These are phyloP conservation scores for Poecilia picta DNA, from an alignment of 2,797 vertebrate species.

Conservation along the genomic window DNA sequence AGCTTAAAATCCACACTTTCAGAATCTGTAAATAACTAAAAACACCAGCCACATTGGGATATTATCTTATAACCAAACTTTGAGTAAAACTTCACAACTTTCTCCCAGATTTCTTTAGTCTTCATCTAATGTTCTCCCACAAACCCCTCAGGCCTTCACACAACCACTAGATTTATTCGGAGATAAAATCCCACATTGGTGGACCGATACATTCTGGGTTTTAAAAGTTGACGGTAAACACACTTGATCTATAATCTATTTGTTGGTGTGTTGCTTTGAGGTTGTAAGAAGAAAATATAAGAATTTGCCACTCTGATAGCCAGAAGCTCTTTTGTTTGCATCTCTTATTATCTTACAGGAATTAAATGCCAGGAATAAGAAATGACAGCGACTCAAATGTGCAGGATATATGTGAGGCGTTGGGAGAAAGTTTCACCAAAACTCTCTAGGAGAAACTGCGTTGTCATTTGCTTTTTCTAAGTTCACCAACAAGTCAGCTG, in stretches of 20 bases:
- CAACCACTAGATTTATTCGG: not conserved
- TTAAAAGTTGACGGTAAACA: not conserved
- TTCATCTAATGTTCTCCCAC: not conserved
- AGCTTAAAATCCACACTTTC: no score
- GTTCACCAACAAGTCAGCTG: constrained; percentile 19
- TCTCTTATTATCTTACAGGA: not conserved
- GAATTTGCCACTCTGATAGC: not conserved
- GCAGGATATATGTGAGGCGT: not conserved
- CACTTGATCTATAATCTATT: not conserved
- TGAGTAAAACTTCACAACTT: not conserved
- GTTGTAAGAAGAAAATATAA: not conserved
- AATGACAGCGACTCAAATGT: not conserved
- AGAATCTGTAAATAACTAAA: no score
- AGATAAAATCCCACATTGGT: not conserved
- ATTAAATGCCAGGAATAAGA: not conserved
- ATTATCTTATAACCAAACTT: not conserved
- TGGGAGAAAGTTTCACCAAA: constrained; percentile 32
- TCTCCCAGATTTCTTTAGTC: not conserved
- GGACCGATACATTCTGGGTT: not conserved
- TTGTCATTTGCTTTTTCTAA: not conserved
- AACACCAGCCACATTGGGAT: not conserved
- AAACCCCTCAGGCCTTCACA: not conserved
- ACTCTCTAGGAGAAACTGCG: not conserved
- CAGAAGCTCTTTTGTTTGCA: not conserved
- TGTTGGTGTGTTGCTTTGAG: not conserved